Evolutionary conservation across 1,140 invertebrate genomes (phyloP), one percentile per base, ranked within the genome.

Genomic region (Caerostris extrusa): DNA sequence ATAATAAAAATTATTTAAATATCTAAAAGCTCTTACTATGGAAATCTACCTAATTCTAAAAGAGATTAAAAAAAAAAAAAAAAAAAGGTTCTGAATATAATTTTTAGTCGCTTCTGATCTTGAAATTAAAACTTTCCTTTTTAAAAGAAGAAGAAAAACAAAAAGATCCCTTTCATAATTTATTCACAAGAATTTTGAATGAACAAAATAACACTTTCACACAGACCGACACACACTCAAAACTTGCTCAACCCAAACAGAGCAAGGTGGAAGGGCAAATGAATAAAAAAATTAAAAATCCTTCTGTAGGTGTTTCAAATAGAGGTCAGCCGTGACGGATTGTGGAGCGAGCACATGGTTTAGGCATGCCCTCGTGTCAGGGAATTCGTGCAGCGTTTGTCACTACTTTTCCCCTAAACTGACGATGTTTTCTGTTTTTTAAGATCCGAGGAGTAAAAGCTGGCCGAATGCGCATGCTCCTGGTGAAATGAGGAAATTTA

Each of bases 251-350:
- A 60, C 83, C 55, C 55, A 85, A 58, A 60, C 83, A 58, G 53
- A 58, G 34, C 83, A 12, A 85, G 83, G 83, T 85, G 83, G 57
- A 85, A 85, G 83, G 57, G 83, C 83, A 60, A 55, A 10, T 34
- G 50, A 71, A 77, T 50, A 77, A 77, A 50, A 8, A 14, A 19
- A 5, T 81, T 19, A 85, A 53, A 58, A 60, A 58, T 85, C 17
- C 12, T 85, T 81, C 71, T 6, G 90, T 91, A 91, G 90, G 58
- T 91, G 90, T 91, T 91, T 53, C 6, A 82, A 82, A 91, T 60
- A 19, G 90, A 81, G 90, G 90, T 91, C 90, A 91, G 71, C 71
- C 90, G 50, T 91, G 89, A 91, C 89, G 89, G 17, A 57, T 85
- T 85, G 12, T 19, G 19, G 82, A 85, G 82, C 82, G 50, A 77